Evolutionary conservation across 1,140 invertebrate species (phyloP).

Genomic region (Drosophila sturtevanti): DNA sequence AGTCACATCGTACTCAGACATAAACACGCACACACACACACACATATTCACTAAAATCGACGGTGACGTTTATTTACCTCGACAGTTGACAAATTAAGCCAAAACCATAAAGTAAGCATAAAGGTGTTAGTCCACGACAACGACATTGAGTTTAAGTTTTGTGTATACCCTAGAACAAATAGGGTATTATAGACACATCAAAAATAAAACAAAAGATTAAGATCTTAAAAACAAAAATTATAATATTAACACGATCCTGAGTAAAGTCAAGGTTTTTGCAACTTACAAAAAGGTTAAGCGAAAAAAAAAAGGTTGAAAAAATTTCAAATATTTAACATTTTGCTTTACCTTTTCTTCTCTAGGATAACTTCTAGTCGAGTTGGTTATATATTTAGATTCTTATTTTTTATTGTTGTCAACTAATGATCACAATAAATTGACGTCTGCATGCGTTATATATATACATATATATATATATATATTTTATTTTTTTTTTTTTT

Average conservation of each 20-base stretch:
- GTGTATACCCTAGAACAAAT: not conserved
- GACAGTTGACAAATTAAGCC: constrained; percentile 42
- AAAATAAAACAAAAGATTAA: no score
- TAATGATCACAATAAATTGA: constrained; percentile 47
- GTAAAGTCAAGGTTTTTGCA: no score
- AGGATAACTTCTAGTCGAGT: not conserved
- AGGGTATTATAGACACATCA: no score
- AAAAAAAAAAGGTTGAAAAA: no score
- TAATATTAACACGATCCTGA: no score
- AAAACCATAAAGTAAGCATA: constrained; percentile 38
- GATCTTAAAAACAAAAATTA: no score
- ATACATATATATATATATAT: no score
- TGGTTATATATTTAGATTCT: not conserved
- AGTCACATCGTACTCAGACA: not conserved
- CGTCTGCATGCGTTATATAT: constrained; percentile 31
- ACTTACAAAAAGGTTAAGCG: no score
- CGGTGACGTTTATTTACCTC: constrained; percentile 6
- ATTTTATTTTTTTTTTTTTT: no score
- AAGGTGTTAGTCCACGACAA: constrained; percentile 33
- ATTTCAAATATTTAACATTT: no score
- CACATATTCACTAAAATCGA: not conserved
- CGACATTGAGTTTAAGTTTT: not conserved
- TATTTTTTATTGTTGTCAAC: not conserved
- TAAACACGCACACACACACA: not conserved
- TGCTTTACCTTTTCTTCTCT: not conserved